phyloP scores from a whole-genome alignment of 1,140 invertebrate species.

The Philotrypesis tridentata region DNA sequence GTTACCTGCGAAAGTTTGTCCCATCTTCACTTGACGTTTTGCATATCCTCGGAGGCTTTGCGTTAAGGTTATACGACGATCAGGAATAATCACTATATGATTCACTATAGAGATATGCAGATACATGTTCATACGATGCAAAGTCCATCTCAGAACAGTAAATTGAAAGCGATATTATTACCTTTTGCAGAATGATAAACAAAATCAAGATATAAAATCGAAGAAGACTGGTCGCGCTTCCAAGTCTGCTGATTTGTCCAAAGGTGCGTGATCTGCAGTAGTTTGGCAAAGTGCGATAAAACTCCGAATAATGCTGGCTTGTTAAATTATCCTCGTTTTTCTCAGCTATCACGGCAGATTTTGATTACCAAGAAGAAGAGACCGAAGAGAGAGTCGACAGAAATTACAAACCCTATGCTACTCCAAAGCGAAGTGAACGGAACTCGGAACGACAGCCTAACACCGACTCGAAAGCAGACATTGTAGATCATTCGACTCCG shows the following conservation, averaged over 20 bases:
- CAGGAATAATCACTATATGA: background rate
- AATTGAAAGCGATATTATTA: too few relatives aligned
- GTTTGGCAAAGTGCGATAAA: too few relatives aligned
- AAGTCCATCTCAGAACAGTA: too few relatives aligned
- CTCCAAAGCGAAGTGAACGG: conserved; percentile 26
- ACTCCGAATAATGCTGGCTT: too few relatives aligned
- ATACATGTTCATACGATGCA: too few relatives aligned
- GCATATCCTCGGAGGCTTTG: background rate
- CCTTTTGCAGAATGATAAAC: conserved; percentile 29
- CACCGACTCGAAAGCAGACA: background rate
- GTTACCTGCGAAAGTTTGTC: background rate
- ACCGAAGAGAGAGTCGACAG: background rate
- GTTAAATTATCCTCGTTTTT: background rate
- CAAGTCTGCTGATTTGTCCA: conserved; percentile 42
- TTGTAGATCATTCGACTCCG: background rate
- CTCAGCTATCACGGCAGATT: background rate
- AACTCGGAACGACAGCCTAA: conserved; percentile 1
- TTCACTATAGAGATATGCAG: too few relatives aligned
- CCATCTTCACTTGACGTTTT: conserved; percentile 29
- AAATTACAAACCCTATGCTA: conserved; percentile 28
- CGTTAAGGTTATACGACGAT: conserved; percentile 37
- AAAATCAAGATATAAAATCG: conserved; percentile 26
- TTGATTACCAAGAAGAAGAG: background rate
- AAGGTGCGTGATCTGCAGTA: too few relatives aligned
- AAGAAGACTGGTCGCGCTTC: conserved; percentile 11